Evolutionary conservation across 1,140 invertebrate species (phyloP).

Genomic region (Diuraphis noxia): DNA sequence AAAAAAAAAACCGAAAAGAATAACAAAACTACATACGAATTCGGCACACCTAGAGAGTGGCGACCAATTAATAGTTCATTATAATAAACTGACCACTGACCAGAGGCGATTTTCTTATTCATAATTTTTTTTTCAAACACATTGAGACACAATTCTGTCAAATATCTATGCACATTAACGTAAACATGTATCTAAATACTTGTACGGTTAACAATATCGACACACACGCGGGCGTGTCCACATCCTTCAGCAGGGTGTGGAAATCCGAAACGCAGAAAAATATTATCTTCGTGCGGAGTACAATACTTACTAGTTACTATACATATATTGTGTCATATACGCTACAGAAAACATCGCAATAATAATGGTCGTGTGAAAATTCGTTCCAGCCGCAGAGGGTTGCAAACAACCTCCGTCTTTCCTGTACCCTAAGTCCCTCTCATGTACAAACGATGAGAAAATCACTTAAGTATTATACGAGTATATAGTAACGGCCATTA

Average conservation of each 20-base stretch:
- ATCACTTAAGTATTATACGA: neutral
- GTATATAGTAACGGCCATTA: neutral
- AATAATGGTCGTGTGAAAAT: conserved; percentile 15
- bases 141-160: neutral
- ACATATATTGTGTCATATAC: neutral
- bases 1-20: neutral
- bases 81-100: neutral
- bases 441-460: neutral
- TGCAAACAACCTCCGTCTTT: neutral
- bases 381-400: neutral
- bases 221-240: neutral
- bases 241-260: neutral
- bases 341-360: neutral
- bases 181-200: neutral
- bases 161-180: neutral
- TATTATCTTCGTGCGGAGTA: neutral
- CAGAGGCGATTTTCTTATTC: neutral
- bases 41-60: neutral
- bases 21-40: neutral
- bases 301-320: neutral
- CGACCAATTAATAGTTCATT: neutral
- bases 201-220: neutral
- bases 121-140: neutral
- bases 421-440: neutral
- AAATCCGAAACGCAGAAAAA: neutral